Evolutionary conservation across 2,888 invertebrate species (phyloP).

Genomic region (Cerastis rubricosa): DNA sequence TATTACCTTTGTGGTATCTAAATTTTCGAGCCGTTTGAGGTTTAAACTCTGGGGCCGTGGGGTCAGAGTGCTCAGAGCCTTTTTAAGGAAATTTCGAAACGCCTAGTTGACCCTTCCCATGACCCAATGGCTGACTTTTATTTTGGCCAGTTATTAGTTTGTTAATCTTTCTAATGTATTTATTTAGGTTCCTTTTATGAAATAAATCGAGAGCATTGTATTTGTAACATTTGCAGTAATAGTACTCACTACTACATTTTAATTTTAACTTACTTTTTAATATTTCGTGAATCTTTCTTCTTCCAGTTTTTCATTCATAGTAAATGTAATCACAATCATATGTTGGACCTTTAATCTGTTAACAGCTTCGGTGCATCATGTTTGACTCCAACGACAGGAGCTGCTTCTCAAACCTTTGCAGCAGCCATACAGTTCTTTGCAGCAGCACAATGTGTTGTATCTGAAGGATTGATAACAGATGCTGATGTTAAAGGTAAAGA

Average conservation of each 20-base stretch:
- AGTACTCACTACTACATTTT: not conserved
- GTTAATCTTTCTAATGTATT: no score
- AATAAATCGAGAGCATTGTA: no score
- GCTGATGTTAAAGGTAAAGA: slow-evolving; percentile 16
- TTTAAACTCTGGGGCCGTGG: no score
- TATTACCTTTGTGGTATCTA: no score
- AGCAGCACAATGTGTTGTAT: slow-evolving; percentile 38
- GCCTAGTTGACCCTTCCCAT: no score
- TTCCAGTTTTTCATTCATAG: not conserved
- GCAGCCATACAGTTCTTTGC: slow-evolving; percentile 40
- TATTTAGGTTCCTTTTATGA: no score
- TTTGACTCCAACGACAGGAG: slow-evolving; percentile 23
- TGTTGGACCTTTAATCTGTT: not conserved
- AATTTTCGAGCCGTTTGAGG: no score
- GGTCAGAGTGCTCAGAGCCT: no score
- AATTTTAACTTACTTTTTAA: not conserved
- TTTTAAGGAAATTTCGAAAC: no score
- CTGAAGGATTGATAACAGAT: slow-evolving; percentile 24
- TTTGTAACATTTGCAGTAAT: not conserved
- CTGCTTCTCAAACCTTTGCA: slow-evolving; percentile 17
- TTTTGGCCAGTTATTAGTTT: no score
- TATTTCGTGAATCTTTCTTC: not conserved
- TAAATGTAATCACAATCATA: not conserved
- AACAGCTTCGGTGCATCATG: slow-evolving; percentile 23
- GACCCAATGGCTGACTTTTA: no score